Conservation (phyloP, 2,888 invertebrate species). For the Ectemnius lituratus region DNA sequence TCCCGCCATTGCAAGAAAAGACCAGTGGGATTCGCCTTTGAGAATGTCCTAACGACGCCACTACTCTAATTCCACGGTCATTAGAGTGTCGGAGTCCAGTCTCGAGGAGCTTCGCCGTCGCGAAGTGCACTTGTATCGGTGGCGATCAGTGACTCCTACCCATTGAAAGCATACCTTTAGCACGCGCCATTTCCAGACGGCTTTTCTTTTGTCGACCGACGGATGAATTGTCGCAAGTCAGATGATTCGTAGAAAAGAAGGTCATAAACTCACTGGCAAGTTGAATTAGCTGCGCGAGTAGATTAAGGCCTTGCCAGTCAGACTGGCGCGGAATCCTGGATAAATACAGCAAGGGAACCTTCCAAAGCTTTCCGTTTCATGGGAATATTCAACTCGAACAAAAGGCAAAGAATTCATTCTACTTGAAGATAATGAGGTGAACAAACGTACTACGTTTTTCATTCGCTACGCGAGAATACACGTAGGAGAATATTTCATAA, state of each 20-base stretch:
- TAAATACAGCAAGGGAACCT: too few relatives aligned
- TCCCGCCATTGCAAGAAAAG: background rate
- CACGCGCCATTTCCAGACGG: slow-evolving; percentile 10
- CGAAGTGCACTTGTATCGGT: slow-evolving; percentile 8
- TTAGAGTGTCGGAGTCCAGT: background rate
- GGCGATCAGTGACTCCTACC: background rate
- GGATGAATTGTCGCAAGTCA: background rate
- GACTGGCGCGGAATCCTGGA: too few relatives aligned
- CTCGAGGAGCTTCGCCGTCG: background rate
- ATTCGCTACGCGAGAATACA: too few relatives aligned
- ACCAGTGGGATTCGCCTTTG: too few relatives aligned
- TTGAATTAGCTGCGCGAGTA: background rate
- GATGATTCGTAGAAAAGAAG: too few relatives aligned
- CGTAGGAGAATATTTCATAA: too few relatives aligned
- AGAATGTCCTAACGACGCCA: background rate
- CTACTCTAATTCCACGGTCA: background rate
- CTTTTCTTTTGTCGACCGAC: slow-evolving; percentile 1
- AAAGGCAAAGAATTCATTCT: too few relatives aligned
- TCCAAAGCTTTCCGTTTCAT: too few relatives aligned
- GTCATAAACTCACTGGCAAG: too few relatives aligned
- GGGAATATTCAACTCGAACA: too few relatives aligned
- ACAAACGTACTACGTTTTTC: too few relatives aligned
- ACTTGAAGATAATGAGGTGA: too few relatives aligned
- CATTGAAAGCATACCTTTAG: slow-evolving; percentile 10
- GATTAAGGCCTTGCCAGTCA: background rate